A percentile compares a stretch with the other conserved stretches of the same genome.
Conservation (phyloP, 2,888 invertebrate genomes). For the Druceiella hillmani region DNA sequence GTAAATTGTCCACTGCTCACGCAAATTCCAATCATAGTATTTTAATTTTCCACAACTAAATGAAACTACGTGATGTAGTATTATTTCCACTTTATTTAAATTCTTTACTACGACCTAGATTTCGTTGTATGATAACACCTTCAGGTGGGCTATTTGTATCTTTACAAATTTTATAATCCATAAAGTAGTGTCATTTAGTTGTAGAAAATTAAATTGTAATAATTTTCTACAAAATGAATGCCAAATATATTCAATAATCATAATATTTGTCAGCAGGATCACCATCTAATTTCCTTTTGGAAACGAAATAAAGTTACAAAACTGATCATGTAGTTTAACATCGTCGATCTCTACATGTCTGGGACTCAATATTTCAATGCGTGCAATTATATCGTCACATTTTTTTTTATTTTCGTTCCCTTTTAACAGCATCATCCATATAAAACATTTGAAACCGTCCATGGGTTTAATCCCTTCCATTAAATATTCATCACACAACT, state of each 20-base stretch:
- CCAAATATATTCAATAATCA: too few relatives aligned
- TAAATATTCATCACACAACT: too few relatives aligned
- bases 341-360: conserved; percentile 13
- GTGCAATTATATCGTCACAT: conserved; percentile 13
- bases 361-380: conserved; percentile 12
- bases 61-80: too few relatives aligned
- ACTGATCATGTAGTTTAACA: conserved; percentile 16
- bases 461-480: conserved; percentile 12
- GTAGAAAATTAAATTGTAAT: too few relatives aligned
- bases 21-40: conserved; percentile 14
- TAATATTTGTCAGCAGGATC: conserved; percentile 8
- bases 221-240: too few relatives aligned
- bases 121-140: too few relatives aligned
- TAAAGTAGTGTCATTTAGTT: too few relatives aligned
- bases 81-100: too few relatives aligned
- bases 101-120: too few relatives aligned
- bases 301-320: conserved; percentile 16
- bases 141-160: too few relatives aligned
- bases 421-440: conserved; percentile 14
- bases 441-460: conserved; percentile 15
- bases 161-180: too few relatives aligned
- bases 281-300: conserved; percentile 15
- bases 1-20: conserved; percentile 15
- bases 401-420: conserved; percentile 15
- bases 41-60: too few relatives aligned